Conservation (phyloP, 2,888 invertebrate genomes). For the Cecidostiba fungosa region DNA sequence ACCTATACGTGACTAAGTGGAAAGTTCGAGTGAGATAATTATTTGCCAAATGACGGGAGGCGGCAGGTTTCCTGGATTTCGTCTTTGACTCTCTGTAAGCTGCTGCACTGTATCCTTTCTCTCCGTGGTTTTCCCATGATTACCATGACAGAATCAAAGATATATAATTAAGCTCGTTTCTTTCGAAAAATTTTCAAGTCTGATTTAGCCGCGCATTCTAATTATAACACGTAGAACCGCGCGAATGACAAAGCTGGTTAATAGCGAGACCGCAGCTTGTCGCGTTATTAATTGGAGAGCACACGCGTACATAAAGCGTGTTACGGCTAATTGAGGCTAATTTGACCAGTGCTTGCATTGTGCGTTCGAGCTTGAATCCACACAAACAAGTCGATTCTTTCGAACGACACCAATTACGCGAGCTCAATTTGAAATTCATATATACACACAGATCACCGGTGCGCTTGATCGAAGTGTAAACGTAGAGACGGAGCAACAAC, state of each 20-base stretch:
- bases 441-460: background rate
- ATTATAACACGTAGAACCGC: background rate
- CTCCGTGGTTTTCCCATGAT: background rate
- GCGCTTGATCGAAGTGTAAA: background rate
- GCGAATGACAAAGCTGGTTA: background rate
- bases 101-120: too few species aligned
- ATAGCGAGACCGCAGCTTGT: background rate
- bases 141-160: too few species aligned
- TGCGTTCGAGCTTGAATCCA: conserved; percentile 14
- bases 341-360: conserved; percentile 21
- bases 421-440: background rate
- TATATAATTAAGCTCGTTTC: too few species aligned
- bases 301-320: background rate
- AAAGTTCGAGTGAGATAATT: conserved; percentile 55
- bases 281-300: conserved; percentile 27
- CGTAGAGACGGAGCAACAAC: background rate
- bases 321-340: conserved; percentile 38
- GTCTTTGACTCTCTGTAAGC: background rate
- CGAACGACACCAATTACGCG: background rate
- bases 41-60: conserved; percentile 27
- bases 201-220: too few species aligned
- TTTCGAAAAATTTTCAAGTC: background rate
- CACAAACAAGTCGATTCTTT: background rate
- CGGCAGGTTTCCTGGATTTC: background rate
- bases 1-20: conserved; percentile 30